phyloP scores from a whole-genome alignment of 37 sponge, comb jelly and placozoan species.

The Ianthella basta region DNA sequence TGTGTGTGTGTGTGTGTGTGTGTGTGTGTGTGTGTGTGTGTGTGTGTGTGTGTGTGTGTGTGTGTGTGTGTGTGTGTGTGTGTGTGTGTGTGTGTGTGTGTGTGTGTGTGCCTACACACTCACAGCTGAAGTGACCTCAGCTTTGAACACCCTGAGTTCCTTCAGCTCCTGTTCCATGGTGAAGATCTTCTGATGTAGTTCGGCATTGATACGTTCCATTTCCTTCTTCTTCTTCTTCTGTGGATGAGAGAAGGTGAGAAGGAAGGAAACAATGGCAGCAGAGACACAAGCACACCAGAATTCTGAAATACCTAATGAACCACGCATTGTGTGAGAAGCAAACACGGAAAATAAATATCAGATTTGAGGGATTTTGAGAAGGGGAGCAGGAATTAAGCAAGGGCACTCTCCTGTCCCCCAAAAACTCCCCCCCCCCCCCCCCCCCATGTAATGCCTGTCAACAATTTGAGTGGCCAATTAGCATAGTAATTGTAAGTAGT shows the following conservation, averaged over 20 bases:
- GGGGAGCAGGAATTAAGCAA: too few species aligned
- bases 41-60: slow-evolving; percentile 20
- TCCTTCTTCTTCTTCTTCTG: not conserved
- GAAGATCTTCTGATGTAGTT: not conserved
- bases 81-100: slow-evolving; percentile 35
- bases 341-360: not conserved
- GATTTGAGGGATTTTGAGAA: too few species aligned
- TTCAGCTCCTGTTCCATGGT: slow-evolving; percentile 6
- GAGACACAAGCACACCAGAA: not conserved
- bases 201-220: not conserved
- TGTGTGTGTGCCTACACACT: not conserved
- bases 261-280: slow-evolving; percentile 41
- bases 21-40: not conserved
- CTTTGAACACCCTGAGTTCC: not conserved
- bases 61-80: slow-evolving; percentile 43
- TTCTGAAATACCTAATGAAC: not conserved
- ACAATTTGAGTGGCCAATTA: too few species aligned
- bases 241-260: slow-evolving; percentile 45
- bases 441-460: too few species aligned
- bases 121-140: not conserved
- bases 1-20: not conserved
- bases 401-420: too few species aligned
- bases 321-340: slow-evolving; percentile 4
- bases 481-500: too few species aligned
- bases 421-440: too few species aligned